Evolutionary conservation across 2,113 vertebrate genomes (phyloP).

Genomic region (Paedocypris sp.): DNA sequence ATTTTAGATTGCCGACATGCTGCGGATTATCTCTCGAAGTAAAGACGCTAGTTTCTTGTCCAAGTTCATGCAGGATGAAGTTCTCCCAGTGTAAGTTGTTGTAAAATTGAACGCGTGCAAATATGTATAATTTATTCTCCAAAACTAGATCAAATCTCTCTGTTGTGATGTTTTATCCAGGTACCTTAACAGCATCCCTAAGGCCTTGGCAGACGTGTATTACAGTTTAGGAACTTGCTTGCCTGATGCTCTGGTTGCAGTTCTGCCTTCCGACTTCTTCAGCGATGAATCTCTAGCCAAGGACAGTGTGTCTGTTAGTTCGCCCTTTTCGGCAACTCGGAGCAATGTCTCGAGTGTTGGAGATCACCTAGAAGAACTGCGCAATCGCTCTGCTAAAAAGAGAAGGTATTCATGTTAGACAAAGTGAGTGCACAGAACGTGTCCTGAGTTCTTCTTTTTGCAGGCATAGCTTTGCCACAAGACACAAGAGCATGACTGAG

Average conservation of each 20-base stretch:
- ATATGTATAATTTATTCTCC: too few relatives aligned
- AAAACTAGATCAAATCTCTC: too few relatives aligned
- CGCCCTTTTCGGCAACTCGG: slow-evolving; percentile 48
- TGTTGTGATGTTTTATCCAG: slow-evolving; percentile 45
- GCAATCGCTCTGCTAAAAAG: slow-evolving; percentile 73
- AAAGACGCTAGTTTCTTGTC: slow-evolving; percentile 76
- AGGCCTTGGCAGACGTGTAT: slow-evolving; percentile 75
- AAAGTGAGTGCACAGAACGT: neutral
- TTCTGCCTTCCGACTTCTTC: slow-evolving; percentile 82
- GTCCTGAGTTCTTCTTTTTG: slow-evolving; percentile 1
- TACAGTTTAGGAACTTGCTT: slow-evolving; percentile 76
- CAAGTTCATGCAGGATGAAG: slow-evolving; percentile 73
- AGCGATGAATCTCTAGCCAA: slow-evolving; percentile 79
- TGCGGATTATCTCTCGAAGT: slow-evolving; percentile 76
- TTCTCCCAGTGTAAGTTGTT: slow-evolving; percentile 70
- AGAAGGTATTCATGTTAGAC: slow-evolving; percentile 58
- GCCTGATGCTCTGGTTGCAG: slow-evolving; percentile 67
- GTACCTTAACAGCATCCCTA: slow-evolving; percentile 69
- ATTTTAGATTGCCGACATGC: slow-evolving; percentile 72
- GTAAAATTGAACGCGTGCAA: neutral
- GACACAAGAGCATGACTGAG: slow-evolving; percentile 84
- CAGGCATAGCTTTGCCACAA: slow-evolving; percentile 71
- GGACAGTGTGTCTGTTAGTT: slow-evolving; percentile 65
- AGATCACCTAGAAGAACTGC: slow-evolving; percentile 72
- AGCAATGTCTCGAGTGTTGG: slow-evolving; percentile 29